Evolutionary conservation across 2,888 invertebrate species (phyloP), one percentile per base, ranked within the genome.

Genomic region (Drosophila percnosoma): DNA sequence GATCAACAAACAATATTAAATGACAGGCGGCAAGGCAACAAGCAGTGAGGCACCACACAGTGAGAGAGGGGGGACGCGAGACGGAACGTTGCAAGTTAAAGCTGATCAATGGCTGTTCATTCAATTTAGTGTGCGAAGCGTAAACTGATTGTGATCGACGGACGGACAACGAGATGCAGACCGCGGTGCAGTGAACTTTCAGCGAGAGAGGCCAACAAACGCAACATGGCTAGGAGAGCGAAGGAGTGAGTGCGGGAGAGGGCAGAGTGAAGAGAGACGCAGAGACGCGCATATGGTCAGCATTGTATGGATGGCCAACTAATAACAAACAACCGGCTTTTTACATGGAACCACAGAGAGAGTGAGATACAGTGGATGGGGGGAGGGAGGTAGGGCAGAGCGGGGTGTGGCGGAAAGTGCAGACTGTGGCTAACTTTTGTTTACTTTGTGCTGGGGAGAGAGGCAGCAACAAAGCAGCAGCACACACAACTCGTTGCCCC

Each of bases 101-200:
- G 62, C 61, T 87, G 82, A 86, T 87, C 85, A 84, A 86, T 86
- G 85, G 77, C 72, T 78, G 85, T 80, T 73, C 84, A 83, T 87
- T 85, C 89, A 87, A 84, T 89, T 86, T 78, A 73, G 73, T 77
- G 81, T 73, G 87, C 74, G 80, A 83, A 88, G 83, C 86, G 72
- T 85, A 73, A 88, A 87, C 90, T 85, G 90, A 90, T 90, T 86
- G 88, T 87, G 88, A 87, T 88, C 80, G 80, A 75, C 72, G 42
- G 67, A 79, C 38, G 15, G 55, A 68, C 68, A 52, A 60, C 70
- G 53, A 75, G 76, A 80, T 80, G 72, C 80, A 78, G 64, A 57
- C 75, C 48, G 62, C 60, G 71, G 78, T 75, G 78, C 78, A 78
- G 55, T 78, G 78, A 78, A 78, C 78, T 78, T 62, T 72, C 21